Conservation (phyloP, 2,797 vertebrate species). For the Vipera latastei region DNA sequence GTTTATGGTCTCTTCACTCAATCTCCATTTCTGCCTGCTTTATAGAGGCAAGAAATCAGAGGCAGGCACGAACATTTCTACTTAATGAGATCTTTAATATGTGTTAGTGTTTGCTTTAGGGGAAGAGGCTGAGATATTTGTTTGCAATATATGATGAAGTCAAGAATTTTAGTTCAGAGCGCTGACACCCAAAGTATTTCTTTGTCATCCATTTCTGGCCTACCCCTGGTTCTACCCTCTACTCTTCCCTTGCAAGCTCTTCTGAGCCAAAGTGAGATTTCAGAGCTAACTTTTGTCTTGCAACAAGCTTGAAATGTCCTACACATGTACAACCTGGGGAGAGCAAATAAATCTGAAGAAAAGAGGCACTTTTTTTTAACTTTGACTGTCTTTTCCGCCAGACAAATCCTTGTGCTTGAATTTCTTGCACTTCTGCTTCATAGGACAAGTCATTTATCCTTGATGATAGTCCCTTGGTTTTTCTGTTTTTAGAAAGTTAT, state of each 20-base stretch:
- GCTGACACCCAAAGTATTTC: background rate
- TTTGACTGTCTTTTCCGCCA: background rate
- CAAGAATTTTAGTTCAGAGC: slow-evolving; percentile 26
- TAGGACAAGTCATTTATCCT: background rate
- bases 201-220: background rate
- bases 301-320: background rate
- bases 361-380: background rate
- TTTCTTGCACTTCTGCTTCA: background rate
- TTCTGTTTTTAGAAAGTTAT: background rate
- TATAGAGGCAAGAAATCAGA: slow-evolving; percentile 76
- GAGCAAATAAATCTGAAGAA: background rate
- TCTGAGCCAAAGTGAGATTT: background rate
- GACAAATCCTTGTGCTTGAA: background rate
- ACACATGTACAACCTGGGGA: background rate
- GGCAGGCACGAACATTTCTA: slow-evolving; percentile 72
- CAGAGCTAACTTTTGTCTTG: background rate
- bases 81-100: slow-evolving; percentile 71
- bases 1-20: slow-evolving; percentile 76
- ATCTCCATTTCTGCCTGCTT: slow-evolving; percentile 70
- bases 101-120: slow-evolving; percentile 65
- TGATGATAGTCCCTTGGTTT: background rate
- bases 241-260: background rate
- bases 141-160: slow-evolving; percentile 62
- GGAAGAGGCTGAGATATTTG: slow-evolving; percentile 65
- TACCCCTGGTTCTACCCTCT: background rate